Evolutionary conservation across 92 coral and sea anemone species (phyloP), one percentile per base, ranked within the genome.

Genomic region (Plumapathes pennacea): DNA sequence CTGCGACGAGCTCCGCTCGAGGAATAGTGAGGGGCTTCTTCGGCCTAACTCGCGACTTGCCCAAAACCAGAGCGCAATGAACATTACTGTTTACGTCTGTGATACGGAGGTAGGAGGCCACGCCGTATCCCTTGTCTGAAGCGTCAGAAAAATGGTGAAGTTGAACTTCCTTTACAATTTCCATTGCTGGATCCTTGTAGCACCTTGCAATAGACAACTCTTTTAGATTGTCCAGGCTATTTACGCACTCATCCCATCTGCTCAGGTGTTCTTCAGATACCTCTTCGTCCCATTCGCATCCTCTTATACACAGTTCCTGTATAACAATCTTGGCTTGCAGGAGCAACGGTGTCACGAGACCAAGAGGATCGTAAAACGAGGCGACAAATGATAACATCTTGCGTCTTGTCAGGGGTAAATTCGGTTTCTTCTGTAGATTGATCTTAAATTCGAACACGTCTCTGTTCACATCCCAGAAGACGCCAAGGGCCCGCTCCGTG

Each of bases 71-170:
- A 6, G 52, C 31, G 10, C 78, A 78, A 15, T 70, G 64, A 3
- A 42, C 20, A 18, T 17, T 51, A 28, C 56, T 57, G n/a, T 50
- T 18, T 4, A n/a, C 28, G 40, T 54, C 32, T 25, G n/a, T 26
- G 24, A 69, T 30, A 9, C 73, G 57, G 12, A 69, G 46, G 39
- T 78, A 78, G 14, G 73, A 70, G 39, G 39, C 78, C 24, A 67
- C 61, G 4, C 85, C 85, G 38, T 68, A 78, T 18, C 77, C 78
- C 25, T n/a, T 7, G 36, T 69, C 67, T 10, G 85, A 69, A 23
- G 78, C 72, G 46, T 68, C 78, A 18, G 67, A 40, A 19, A 77
- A 68, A 19, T 59, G 64, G 29, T 78, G 68, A 38, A 78, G 44
- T 27, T 78, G 64, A 23, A 46, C 25, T 12, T 59, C 53, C 5